Conservation (phyloP, 2,797 vertebrate genomes). For the Phalanger gymnotis region DNA sequence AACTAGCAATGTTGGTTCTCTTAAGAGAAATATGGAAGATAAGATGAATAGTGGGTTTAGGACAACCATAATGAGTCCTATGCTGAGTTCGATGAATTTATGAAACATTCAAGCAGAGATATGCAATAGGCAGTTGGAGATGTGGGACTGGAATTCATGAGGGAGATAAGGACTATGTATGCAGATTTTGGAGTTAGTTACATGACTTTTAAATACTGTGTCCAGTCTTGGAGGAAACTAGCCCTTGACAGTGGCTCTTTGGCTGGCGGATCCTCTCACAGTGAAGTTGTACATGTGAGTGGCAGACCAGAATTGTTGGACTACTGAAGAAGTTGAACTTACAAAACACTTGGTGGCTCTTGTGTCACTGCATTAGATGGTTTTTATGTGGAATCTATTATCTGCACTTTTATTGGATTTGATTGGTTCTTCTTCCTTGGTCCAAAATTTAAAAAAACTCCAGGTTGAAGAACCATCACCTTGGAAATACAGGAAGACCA, state of each 20-base stretch:
- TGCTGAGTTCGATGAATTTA: not conserved
- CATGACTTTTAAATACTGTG: constrained; percentile 98
- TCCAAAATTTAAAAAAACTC: constrained; percentile 91
- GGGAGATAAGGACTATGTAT: not conserved
- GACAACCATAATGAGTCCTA: not conserved
- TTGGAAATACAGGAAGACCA: constrained; percentile 91
- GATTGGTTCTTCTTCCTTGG: constrained; percentile 95
- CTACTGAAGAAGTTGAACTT: constrained; percentile 88
- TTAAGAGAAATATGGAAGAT: not conserved
- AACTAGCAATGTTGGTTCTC: not conserved
- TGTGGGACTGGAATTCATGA: not conserved
- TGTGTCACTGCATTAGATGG: constrained; percentile 93
- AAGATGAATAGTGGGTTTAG: not conserved
- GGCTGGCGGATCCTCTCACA: constrained; percentile 96
- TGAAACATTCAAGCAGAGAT: not conserved
- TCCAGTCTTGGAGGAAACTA: constrained; percentile 97
- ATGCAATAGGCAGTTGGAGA: not conserved
- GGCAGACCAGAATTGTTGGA: constrained; percentile 88
- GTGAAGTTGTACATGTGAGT: constrained; percentile 92
- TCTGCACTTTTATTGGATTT: constrained; percentile 93
- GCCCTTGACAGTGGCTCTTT: constrained; percentile 96
- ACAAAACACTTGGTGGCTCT: constrained; percentile 89
- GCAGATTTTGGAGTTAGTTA: constrained; percentile 78
- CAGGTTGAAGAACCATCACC: constrained; percentile 92
- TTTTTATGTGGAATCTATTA: constrained; percentile 94